Conservation (phyloP, 2,888 invertebrate species). For the Sinodicranocentrus sp. region DNA sequence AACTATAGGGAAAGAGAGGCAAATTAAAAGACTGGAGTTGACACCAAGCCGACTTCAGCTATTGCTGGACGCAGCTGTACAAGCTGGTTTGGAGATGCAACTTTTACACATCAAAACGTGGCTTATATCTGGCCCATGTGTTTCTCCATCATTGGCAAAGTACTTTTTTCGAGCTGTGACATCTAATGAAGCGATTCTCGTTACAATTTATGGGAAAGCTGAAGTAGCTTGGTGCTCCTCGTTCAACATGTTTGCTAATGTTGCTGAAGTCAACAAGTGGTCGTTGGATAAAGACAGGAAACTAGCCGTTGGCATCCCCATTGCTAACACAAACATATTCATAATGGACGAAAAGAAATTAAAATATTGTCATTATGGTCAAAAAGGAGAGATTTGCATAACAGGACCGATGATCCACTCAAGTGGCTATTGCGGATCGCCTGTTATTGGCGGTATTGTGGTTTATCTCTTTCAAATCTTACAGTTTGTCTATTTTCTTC, state of each 20-base stretch:
- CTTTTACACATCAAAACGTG: slow-evolving; percentile 11
- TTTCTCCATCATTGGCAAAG: slow-evolving; percentile 27
- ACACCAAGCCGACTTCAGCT: slow-evolving; percentile 14
- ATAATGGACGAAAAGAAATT: slow-evolving; percentile 26
- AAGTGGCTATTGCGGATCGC: slow-evolving; percentile 28
- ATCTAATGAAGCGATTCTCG: not conserved
- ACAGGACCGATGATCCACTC: slow-evolving; percentile 24
- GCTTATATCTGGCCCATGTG: slow-evolving; percentile 7
- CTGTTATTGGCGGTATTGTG: slow-evolving; percentile 16
- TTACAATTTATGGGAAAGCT: slow-evolving; percentile 39
- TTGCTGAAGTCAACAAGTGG: slow-evolving; percentile 22
- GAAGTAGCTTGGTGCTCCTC: slow-evolving; percentile 34
- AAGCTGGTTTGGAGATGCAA: slow-evolving; percentile 5
- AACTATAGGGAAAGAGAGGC: not conserved
- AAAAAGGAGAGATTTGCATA: slow-evolving; percentile 26
- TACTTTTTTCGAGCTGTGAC: slow-evolving; percentile 29
- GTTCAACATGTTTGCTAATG: slow-evolving; percentile 29
- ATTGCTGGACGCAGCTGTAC: slow-evolving; percentile 10
- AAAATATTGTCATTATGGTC: slow-evolving; percentile 16
- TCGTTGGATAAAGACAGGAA: not conserved
- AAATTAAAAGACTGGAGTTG: slow-evolving; percentile 29
- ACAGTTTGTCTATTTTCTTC: no score
- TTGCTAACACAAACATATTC: slow-evolving; percentile 20
- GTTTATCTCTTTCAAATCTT: no score
- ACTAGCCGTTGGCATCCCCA: slow-evolving; percentile 6